Percentiles rank a stretch among this genome's conserved stretches.
phyloP scores from a whole-genome alignment of 2,888 invertebrate species.

The Abrostola tripartita region DNA sequence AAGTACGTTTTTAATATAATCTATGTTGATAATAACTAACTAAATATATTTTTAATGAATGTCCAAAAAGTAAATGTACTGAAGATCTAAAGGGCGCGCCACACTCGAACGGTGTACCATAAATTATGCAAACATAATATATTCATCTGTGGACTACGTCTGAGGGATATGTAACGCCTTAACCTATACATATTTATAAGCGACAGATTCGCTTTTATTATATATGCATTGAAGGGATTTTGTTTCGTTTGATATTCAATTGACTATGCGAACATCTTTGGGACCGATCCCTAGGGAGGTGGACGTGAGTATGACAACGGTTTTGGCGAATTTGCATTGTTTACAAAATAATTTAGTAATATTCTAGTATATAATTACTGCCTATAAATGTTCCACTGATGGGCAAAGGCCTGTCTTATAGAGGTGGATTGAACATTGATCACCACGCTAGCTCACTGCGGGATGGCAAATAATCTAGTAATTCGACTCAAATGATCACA shows the following conservation, averaged over 20 bases:
- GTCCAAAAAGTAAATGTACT: not conserved
- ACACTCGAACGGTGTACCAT: conserved; percentile 14
- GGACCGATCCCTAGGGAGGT: not conserved
- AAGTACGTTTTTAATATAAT: too few species aligned
- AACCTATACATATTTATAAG: conserved; percentile 34
- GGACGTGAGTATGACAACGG: too few species aligned
- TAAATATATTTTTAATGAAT: not conserved
- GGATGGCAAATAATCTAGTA: too few species aligned
- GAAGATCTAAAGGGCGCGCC: not conserved
- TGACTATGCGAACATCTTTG: not conserved
- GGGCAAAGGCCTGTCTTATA: too few species aligned
- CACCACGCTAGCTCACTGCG: too few species aligned
- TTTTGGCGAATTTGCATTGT: too few species aligned
- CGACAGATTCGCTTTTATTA: conserved; percentile 13
- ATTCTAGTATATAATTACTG: too few species aligned
- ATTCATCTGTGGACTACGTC: conserved; percentile 18
- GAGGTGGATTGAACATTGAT: too few species aligned
- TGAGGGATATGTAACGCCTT: conserved; percentile 24
- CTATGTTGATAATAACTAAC: too few species aligned
- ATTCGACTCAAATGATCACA: too few species aligned
- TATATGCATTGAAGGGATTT: conserved; percentile 30
- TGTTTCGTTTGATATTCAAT: conserved; percentile 17
- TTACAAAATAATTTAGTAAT: too few species aligned
- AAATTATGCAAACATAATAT: conserved; percentile 18
- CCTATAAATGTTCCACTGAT: too few species aligned